A percentile compares a stretch with the other conserved stretches of the same genome.
Evolutionary conservation across 2,113 vertebrate genomes (phyloP).

Genomic region (Columba livia): DNA sequence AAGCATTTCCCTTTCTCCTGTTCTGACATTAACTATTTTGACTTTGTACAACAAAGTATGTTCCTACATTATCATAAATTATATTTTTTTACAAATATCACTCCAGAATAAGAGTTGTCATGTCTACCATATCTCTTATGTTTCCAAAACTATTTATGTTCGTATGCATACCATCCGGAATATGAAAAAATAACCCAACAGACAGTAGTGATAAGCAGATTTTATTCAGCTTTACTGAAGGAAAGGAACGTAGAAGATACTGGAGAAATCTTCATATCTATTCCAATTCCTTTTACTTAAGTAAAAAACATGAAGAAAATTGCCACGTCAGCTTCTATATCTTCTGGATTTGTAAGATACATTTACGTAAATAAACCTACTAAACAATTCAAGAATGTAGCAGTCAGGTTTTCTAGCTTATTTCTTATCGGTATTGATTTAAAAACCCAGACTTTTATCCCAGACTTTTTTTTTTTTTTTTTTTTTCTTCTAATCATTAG

Average conservation of each 20-base stretch:
- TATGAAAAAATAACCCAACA: not conserved
- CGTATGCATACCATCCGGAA: not conserved
- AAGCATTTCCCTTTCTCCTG: conserved; percentile 20
- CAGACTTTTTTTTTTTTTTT: no score
- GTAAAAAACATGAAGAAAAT: not conserved
- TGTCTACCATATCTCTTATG: not conserved
- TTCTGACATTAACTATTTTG: conserved; percentile 9
- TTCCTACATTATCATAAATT: not conserved
- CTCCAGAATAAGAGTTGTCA: not conserved
- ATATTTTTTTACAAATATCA: not conserved
- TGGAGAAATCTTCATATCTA: not conserved
- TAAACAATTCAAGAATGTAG: not conserved
- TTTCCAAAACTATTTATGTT: not conserved
- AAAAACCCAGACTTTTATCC: not conserved
- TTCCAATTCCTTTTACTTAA: not conserved
- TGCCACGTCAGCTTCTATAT: not conserved
- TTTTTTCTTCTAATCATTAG: not conserved
- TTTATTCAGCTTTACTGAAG: not conserved
- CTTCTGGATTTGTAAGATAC: not conserved
- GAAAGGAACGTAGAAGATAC: not conserved
- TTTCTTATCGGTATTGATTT: not conserved
- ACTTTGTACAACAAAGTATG: not conserved
- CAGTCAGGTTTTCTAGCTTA: not conserved
- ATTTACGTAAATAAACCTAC: not conserved
- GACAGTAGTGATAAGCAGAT: not conserved